These are phyloP conservation scores for Lepilemur ruficaudatus DNA, from an alignment of 2,797 vertebrate species.

Conservation along the genomic window DNA sequence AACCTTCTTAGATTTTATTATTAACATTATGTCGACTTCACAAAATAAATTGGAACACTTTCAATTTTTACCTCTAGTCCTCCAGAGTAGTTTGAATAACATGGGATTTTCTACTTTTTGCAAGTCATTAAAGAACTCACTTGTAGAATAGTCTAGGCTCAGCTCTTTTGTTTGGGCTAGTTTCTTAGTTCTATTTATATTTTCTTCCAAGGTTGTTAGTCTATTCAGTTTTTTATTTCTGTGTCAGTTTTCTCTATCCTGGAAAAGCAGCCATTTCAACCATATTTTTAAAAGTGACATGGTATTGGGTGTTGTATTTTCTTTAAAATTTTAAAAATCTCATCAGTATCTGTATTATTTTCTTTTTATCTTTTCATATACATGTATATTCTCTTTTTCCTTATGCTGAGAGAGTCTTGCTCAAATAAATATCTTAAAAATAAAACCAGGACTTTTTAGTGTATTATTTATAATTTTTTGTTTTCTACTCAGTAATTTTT, in stretches of 20 bases:
- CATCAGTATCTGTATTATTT: not conserved
- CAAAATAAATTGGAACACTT: not conserved
- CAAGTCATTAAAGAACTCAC: not conserved
- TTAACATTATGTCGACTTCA: not conserved
- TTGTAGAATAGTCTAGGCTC: not conserved
- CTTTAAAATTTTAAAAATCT: slow-evolving; percentile 8
- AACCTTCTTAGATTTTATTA: not conserved
- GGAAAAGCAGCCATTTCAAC: not conserved
- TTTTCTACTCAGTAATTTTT: not conserved
- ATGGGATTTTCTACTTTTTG: not conserved
- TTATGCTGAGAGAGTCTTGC: not conserved
- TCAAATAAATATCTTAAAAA: not conserved
- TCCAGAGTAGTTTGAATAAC: not conserved
- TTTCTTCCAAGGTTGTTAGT: not conserved
- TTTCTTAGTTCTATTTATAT: not conserved
- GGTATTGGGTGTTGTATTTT: not conserved
- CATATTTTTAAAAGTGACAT: not conserved
- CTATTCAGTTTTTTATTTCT: not conserved
- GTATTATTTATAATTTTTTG: not conserved
- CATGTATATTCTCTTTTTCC: not conserved
- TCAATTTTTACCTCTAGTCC: not conserved
- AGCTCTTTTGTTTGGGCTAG: not conserved
- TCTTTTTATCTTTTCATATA: not conserved
- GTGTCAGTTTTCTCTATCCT: not conserved
- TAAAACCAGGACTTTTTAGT: not conserved